Percentiles rank a stretch among this genome's conserved stretches.
phyloP scores from a whole-genome alignment of 2,113 vertebrate species.

The Phrynocephalus versicolor region DNA sequence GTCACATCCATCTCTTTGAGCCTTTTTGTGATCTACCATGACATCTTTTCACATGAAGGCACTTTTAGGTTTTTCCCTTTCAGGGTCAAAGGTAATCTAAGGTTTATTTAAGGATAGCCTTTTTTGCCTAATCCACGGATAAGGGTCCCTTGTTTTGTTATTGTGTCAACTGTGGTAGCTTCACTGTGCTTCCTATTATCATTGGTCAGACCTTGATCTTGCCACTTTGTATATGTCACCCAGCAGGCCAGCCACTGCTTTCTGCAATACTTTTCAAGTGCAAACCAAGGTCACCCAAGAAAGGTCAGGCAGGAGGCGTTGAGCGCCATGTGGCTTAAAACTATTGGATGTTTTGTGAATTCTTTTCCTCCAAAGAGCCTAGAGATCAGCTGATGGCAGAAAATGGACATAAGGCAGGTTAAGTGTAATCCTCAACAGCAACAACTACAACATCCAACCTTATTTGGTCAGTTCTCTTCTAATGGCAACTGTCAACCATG shows the following conservation, averaged over 20 bases:
- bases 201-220: not conserved
- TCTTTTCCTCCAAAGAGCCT: not conserved
- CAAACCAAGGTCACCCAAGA: slow-evolving; percentile 15
- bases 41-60: not conserved
- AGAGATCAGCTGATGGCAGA: not conserved
- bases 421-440: not conserved
- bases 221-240: slow-evolving; percentile 3
- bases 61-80: not conserved
- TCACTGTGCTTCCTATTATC: slow-evolving; percentile 1
- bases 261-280: slow-evolving; percentile 14
- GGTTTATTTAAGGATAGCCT: not conserved
- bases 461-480: not conserved
- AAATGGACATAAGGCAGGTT: not conserved
- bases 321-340: not conserved
- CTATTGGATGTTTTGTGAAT: not conserved
- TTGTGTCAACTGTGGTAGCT: not conserved
- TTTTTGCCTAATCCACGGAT: not conserved
- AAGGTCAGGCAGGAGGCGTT: slow-evolving; percentile 1
- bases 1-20: not conserved
- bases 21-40: not conserved
- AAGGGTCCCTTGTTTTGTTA: not conserved
- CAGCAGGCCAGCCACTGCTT: not conserved
- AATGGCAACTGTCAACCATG: slow-evolving; percentile 6
- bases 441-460: not conserved
- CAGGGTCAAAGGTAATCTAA: slow-evolving; percentile 1